Evolutionary conservation across 1,140 invertebrate species (phyloP).

Genomic region (Achatina immaculata): DNA sequence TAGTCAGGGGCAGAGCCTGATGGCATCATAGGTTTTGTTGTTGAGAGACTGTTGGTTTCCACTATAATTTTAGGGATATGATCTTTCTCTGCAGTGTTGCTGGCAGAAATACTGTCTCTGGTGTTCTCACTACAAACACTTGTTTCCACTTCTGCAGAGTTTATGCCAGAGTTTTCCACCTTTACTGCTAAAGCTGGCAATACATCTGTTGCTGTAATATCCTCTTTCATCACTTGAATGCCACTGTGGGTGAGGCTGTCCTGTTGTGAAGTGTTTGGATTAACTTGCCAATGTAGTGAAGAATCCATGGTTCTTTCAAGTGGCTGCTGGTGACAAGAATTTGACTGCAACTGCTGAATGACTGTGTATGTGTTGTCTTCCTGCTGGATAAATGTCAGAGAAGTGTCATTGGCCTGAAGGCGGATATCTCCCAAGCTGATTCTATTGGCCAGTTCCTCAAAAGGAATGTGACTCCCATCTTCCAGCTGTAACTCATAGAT

Average conservation of each 20-base stretch:
- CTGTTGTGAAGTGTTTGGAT: not conserved
- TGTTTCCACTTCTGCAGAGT: not conserved
- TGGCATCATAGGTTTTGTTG: not conserved
- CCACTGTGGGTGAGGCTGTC: not conserved
- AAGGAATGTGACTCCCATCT: not conserved
- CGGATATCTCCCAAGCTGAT: not conserved
- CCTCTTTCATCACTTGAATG: not conserved
- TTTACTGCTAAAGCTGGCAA: not conserved
- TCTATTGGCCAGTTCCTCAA: slow-evolving; percentile 11
- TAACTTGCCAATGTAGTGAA: not conserved
- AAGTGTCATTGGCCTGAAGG: not conserved
- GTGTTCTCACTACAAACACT: not conserved
- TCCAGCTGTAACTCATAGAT: slow-evolving; percentile 25
- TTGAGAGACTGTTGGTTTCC: not conserved
- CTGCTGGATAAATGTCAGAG: slow-evolving; percentile 13
- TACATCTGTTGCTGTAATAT: not conserved
- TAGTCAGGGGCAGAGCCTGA: slow-evolving; percentile 45
- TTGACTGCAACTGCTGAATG: slow-evolving; percentile 1
- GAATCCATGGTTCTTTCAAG: not conserved
- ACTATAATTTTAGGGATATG: not conserved
- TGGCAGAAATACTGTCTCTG: not conserved
- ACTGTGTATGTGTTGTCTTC: slow-evolving; percentile 8
- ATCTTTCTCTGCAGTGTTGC: not conserved
- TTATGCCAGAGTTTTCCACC: not conserved
- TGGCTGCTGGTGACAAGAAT: not conserved